Base-by-base conservation (phyloP, 2,797 vertebrate genomes). In the Epinephelus coioides region DNA sequence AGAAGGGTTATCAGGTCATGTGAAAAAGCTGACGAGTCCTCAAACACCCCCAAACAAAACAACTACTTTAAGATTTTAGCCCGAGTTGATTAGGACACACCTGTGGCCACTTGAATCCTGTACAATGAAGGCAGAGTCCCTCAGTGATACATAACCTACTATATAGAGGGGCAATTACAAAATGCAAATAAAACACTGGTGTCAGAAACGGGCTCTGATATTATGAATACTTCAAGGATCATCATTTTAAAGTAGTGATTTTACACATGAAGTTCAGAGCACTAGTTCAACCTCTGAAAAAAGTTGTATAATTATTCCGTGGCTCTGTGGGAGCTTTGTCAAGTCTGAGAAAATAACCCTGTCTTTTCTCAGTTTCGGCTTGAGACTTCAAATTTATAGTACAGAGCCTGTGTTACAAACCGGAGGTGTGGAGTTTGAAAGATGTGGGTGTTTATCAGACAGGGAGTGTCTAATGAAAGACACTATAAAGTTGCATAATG, bases 391-490 rank as follows among this genome's bases (percentile, higher is more conserved):
- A 27, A 74, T 63, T 53, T 64, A n/a, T 19, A 30, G 43, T 60
- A 59, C 57, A 34, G 43, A 61, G 68, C 46, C 34, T 34, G 69
- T 2, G 69, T 72, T 69, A 62, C 54, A 56, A 69, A 69, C 66
- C 15, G 40, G 57, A 51, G 49, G 54, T 60, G 72, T 64, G 14
- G 69, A 69, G 59, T 38, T 27, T 19, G 55, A 60, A 34, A 70
- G 59, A 76, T 55, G 83, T 75, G 77, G 78, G 55, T 34, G 68
- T 81, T 73, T 56, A 65, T 66, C 49, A 67, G n/a, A 56, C 43
- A 40, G 30, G 56, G n/a, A 47, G 7, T 15, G 30, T 70, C 67
- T 43, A 30, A 53, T 47, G 69, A 64, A 75, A 69, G 70, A 75
- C 2, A 6, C 44, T 13, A 47, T 72, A 15, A 67, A 57, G 44